A percentile compares a stretch with the other conserved stretches of the same genome.
Conservation (phyloP, 2,113 vertebrate species). For the Sphaerodactylus townsendi region DNA sequence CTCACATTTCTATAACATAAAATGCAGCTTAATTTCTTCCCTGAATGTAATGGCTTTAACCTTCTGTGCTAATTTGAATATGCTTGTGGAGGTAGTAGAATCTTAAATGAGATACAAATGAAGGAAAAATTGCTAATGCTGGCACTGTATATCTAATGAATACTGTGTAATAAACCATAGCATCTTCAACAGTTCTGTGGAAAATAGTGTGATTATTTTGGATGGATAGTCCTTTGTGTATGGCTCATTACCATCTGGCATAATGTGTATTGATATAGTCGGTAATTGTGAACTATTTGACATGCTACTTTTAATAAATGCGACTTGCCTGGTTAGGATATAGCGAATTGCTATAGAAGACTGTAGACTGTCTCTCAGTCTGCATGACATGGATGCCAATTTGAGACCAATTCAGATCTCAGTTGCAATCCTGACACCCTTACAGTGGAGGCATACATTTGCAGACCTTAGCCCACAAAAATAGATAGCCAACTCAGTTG, state of each 20-base stretch:
- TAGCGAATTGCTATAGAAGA: slow-evolving; percentile 76
- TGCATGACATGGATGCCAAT: neutral
- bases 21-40: slow-evolving; percentile 66
- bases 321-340: slow-evolving; percentile 82
- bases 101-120: slow-evolving; percentile 81
- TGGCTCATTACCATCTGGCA: slow-evolving; percentile 92
- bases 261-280: slow-evolving; percentile 95
- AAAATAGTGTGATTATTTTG: slow-evolving; percentile 85
- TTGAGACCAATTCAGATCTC: neutral
- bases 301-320: slow-evolving; percentile 96
- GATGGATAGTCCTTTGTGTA: slow-evolving; percentile 84
- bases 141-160: slow-evolving; percentile 83
- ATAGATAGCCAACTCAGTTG: neutral
- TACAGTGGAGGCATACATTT: neutral
- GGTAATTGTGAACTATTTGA: slow-evolving; percentile 94
- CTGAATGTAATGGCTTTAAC: slow-evolving; percentile 79
- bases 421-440: neutral
- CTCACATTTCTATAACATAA: slow-evolving; percentile 73
- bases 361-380: slow-evolving; percentile 25
- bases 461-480: neutral
- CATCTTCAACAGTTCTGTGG: slow-evolving; percentile 84
- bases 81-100: slow-evolving; percentile 76
- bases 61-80: slow-evolving; percentile 80
- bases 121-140: slow-evolving; percentile 83
- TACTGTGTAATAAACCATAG: slow-evolving; percentile 87